Percentiles rank a stretch among this genome's conserved stretches.
phyloP scores from a whole-genome alignment of 2,113 vertebrate genomes.

The Rhynchopsitta pachyrhyncha region DNA sequence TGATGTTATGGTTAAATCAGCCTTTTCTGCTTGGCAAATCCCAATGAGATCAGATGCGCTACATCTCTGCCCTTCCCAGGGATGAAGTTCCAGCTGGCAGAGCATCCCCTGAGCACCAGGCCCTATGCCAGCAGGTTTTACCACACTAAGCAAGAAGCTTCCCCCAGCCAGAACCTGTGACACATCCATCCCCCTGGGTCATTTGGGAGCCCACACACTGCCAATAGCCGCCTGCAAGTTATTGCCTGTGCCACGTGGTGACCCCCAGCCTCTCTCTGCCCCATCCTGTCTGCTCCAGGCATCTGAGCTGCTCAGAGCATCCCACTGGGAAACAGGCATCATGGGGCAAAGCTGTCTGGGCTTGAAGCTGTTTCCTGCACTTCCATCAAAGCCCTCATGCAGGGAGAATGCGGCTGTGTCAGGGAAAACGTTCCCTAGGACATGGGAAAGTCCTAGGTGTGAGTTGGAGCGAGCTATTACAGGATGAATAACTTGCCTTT shows the following conservation, averaged over 20 bases:
- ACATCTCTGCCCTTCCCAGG: not conserved
- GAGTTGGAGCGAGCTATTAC: constrained; percentile 6
- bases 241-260: not conserved
- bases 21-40: not conserved
- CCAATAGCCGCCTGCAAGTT: not conserved
- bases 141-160: not conserved
- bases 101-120: not conserved
- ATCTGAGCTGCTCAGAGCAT: not conserved
- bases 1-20: not conserved
- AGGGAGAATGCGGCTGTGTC: not conserved
- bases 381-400: not conserved
- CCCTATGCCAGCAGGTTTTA: not conserved
- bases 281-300: not conserved
- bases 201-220: not conserved
- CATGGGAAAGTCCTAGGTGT: constrained; percentile 14
- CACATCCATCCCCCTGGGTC: not conserved
- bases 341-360: not conserved
- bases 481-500: constrained; percentile 10
- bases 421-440: not conserved
- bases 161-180: not conserved
- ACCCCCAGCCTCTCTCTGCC: not conserved
- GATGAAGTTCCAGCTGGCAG: not conserved
- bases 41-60: not conserved
- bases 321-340: not conserved
- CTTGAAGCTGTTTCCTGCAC: not conserved